Evolutionary conservation across 2,888 invertebrate species (phyloP).

Genomic region (Trichopria drosophilae): DNA sequence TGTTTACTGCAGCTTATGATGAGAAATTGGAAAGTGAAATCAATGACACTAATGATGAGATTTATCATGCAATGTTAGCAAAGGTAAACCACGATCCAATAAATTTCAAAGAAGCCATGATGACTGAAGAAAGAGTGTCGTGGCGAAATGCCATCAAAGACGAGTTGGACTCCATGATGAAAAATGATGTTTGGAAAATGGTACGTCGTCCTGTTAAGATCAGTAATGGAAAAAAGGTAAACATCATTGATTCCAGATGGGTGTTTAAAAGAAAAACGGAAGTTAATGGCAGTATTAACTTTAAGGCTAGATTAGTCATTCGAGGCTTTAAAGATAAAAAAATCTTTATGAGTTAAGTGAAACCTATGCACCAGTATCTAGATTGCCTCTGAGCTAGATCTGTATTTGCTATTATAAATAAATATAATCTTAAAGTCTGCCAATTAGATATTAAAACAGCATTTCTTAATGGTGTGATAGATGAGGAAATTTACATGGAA

Average conservation of each 20-base stretch:
- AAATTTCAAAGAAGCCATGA: conserved; percentile 11
- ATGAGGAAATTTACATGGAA: too few relatives aligned
- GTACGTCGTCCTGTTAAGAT: conserved; percentile 24
- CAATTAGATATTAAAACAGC: too few relatives aligned
- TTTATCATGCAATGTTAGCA: conserved; percentile 5
- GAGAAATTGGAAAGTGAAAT: conserved; percentile 15
- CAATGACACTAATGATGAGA: conserved; percentile 8
- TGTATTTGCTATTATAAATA: too few relatives aligned
- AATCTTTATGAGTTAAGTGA: too few relatives aligned
- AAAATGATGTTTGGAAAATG: conserved; percentile 33
- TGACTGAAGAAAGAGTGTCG: not conserved
- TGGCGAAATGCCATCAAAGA: conserved; percentile 20
- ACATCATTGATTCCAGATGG: too few relatives aligned
- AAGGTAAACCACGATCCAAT: not conserved
- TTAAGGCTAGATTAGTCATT: conserved; percentile 25
- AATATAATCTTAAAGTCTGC: too few relatives aligned
- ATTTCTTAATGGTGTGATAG: too few relatives aligned
- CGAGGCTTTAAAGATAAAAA: conserved; percentile 30
- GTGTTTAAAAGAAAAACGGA: conserved; percentile 30
- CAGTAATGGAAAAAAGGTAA: conserved; percentile 11
- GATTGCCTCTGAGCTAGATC: too few relatives aligned
- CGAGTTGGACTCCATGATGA: too few relatives aligned
- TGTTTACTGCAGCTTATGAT: too few relatives aligned
- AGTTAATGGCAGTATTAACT: conserved; percentile 13
- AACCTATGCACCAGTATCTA: too few relatives aligned